A percentile compares a stretch with the other conserved stretches of the same genome.
Conservation (phyloP, 2,797 vertebrate genomes). For the Limnodromus scolopaceus region DNA sequence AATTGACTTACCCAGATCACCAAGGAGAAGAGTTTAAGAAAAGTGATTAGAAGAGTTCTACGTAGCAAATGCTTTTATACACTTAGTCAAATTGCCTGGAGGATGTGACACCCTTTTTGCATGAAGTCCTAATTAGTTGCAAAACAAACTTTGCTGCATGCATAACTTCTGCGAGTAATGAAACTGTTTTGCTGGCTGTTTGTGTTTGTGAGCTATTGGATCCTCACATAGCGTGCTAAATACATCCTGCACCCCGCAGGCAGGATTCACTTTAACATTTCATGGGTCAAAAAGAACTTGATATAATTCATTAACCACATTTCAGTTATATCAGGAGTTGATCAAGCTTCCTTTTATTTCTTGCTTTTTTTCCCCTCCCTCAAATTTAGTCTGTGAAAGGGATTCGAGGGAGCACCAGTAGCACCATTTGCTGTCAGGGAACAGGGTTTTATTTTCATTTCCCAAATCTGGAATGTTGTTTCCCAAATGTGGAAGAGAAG, state of each 20-base stretch:
- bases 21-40: constrained; percentile 48
- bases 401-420: not conserved
- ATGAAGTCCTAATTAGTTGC: constrained; percentile 67
- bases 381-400: not conserved
- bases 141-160: constrained; percentile 66
- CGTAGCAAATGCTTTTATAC: constrained; percentile 65
- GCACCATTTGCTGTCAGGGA: not conserved
- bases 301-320: not conserved
- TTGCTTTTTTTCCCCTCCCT: not conserved
- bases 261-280: not conserved
- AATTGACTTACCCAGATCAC: constrained; percentile 51
- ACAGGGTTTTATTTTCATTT: not conserved
- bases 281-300: not conserved
- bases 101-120: constrained; percentile 68
- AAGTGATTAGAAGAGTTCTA: constrained; percentile 33
- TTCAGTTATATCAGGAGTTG: not conserved
- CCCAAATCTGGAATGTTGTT: not conserved
- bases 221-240: not conserved
- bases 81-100: constrained; percentile 37
- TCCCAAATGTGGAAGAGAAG: too few species aligned
- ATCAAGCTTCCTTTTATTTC: not conserved
- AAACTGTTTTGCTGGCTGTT: constrained; percentile 63
- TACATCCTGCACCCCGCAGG: not conserved
- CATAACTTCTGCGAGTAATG: constrained; percentile 61
- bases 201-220: constrained; percentile 8